Base-by-base conservation (phyloP, 2,888 invertebrate genomes). In the Drosophila acutilabella region DNA sequence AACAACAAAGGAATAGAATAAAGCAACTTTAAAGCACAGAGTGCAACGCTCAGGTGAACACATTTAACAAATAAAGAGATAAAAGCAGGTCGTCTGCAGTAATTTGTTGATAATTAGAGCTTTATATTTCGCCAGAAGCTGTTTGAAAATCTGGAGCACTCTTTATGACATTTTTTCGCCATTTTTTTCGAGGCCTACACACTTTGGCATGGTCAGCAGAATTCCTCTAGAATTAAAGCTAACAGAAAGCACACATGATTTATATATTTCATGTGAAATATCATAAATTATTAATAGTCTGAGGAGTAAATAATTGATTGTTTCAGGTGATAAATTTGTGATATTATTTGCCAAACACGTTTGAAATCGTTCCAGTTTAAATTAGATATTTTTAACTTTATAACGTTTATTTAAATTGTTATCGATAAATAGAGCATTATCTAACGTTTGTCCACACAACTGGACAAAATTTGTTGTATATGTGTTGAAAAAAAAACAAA, bases 1-100 rank as follows among this genome's bases (percentile, higher is more conserved):
- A 48, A 14, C 58, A 48, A 64, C 56, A 51, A 53, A 36, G 61
- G n/a, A 36, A 53, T 41, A 45, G 30, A 52, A 44, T 26, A 48
- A 47, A 47, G 38, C 8, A 45, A 26, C 33, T 20, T 30, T 30
- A 30, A n/a, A 41, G 50, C 38, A 60, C 44, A 59, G 54, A 67
- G 67, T 80, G 80, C 80, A 77, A 68, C 58, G 69, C 56, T 64
- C 64, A 80, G 73, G 73, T 78, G 71, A 73, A 83, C 59, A 74
- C 52, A 66, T 50, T 58, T 30, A 11, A 36, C 36, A 36, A 13
- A 36, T 36, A 1, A 36, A 36, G 36, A 36, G 58, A 54, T 73
- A 56, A 59, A 85, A 82, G 62, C 77, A 75, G 80, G 72, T 67
- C 72, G 33, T 51, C 54, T 61, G 72, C 53, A 58, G 59, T 64